phyloP scores from a whole-genome alignment of 2,797 vertebrate species.

The Adelosebastes latens region DNA sequence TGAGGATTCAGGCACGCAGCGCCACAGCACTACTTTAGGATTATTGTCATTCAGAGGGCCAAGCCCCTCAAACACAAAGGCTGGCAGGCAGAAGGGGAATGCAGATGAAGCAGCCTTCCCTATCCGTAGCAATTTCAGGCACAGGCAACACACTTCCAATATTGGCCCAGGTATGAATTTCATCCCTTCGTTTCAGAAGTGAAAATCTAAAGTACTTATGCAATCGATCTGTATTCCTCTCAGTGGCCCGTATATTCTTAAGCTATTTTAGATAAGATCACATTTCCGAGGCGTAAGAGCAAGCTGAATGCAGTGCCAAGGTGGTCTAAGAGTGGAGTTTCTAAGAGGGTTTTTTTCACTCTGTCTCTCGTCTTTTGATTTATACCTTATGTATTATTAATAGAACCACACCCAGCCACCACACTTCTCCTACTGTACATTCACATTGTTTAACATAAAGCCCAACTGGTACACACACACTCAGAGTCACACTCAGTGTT shows the following conservation, averaged over 20 bases:
- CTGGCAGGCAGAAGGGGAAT: slow-evolving; percentile 70
- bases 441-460: slow-evolving; percentile 37
- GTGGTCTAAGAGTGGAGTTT: slow-evolving; percentile 12
- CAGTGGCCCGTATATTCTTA: slow-evolving; percentile 47
- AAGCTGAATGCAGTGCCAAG: slow-evolving; percentile 14
- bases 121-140: slow-evolving; percentile 60
- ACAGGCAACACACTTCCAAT: slow-evolving; percentile 46
- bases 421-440: slow-evolving; percentile 11
- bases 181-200: slow-evolving; percentile 46
- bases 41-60: slow-evolving; percentile 73
- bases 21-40: slow-evolving; percentile 49
- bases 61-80: slow-evolving; percentile 60
- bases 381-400: slow-evolving; percentile 69
- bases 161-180: slow-evolving; percentile 77
- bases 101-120: slow-evolving; percentile 69
- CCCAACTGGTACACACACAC: slow-evolving; percentile 3
- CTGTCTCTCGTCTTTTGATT: slow-evolving; percentile 57
- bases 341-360: slow-evolving; percentile 29
- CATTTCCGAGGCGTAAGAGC: slow-evolving; percentile 46
- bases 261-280: slow-evolving; percentile 50
- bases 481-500: neutral
- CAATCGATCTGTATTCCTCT: slow-evolving; percentile 54
- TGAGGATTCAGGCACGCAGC: slow-evolving; percentile 41
- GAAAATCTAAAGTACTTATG: slow-evolving; percentile 41
- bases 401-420: slow-evolving; percentile 7